Evolutionary conservation across 2,888 invertebrate species (phyloP), one percentile per base, ranked within the genome.

Genomic region (Dastarcus helophoroides): DNA sequence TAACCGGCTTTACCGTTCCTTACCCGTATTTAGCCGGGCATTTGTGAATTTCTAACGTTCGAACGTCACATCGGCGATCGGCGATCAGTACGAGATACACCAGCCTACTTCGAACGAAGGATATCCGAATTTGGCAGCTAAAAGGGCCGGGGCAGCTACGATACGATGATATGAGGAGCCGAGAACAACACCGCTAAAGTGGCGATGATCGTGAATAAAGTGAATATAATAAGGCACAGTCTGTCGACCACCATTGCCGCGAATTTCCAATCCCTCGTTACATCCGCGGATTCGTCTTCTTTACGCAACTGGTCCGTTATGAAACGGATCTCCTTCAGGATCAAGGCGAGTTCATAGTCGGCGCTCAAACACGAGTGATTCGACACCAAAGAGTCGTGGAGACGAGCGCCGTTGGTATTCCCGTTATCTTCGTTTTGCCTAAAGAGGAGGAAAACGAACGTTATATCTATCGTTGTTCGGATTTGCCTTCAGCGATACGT

Each of bases 171-270:
- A 76, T 91, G 90, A 58, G 91, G 91, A 67, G 91, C 91, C 67
- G 89, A 86, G 71, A 89, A 80, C 66, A 93, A 80, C 74, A 91
- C 90, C 72, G 89, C 89, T 73, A 90, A 81, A 67, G 91, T 90
- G 68, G 90, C 89, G 69, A 90, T 80, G 76, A 90, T 86, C 71
- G 91, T 91, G 79, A 91, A 91, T 73, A 89, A 79, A 71, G 91
- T 90, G 81, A 95, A 95, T 75, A 93, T 83, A 76, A 93, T 90
- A 79, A 95, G 86, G 83, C 95, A 95, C 78, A 94, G 79, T 77
- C 94, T 83, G 79, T 95, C 95, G 73, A 95, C 90, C 71, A 95
- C 94, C 90, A 94, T 93, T 68, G 94, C 94, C 67, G 94, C 94
- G 72, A 94, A 95, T 74, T 93, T 93, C 95, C 95, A 95, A 80